Base-by-base conservation (phyloP, 2,797 vertebrate genomes). In the Potorous gilbertii region DNA sequence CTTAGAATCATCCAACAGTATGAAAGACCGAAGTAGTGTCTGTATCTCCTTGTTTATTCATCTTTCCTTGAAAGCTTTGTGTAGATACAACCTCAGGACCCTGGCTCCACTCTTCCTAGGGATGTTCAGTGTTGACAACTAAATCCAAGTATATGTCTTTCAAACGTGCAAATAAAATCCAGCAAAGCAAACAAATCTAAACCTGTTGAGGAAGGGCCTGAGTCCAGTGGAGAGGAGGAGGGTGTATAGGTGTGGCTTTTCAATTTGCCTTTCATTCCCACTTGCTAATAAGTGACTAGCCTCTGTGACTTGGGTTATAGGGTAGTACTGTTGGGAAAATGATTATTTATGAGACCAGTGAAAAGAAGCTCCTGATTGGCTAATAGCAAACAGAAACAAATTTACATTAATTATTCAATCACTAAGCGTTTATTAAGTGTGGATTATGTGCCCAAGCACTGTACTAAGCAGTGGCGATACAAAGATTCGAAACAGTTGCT, bases 1-100 rank as follows among this genome's bases (percentile, higher is more conserved):
- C 92, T 97, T 92, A 96, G 97, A 97, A 93, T 50, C 2, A 0
- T 62, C 55, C 56, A 91, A 90, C 55, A 97, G 89, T 24, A 92
- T 95, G 3, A 95, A 96, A 97, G 94, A 81, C 90, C 95, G 55
- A 16, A 52, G 16, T 0, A 13, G 55, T 24, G 40, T 81, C 40
- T 87, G 24, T 87, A 87, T 87, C 74, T 87, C 40, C 3, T 50
- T 46, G 40, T 87, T 90, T 4, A 50, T 31, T 91, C 89, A 4
- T 55, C 28, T 90, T 40, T 62, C 55, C 90, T 94, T 95, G 74
- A 87, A 87, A 87, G 40, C 40, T 50, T 87, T 87, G 40, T 50
- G 34, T 8, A 27, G 13, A 66, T 54, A 57, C 59, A 28, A 8
- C 52, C 46, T n/a, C 56, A 24, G 56, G 89, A 0, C 10, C 31